Conservation (phyloP, 1,140 invertebrate species). For the Teleopsis dalmanni region DNA sequence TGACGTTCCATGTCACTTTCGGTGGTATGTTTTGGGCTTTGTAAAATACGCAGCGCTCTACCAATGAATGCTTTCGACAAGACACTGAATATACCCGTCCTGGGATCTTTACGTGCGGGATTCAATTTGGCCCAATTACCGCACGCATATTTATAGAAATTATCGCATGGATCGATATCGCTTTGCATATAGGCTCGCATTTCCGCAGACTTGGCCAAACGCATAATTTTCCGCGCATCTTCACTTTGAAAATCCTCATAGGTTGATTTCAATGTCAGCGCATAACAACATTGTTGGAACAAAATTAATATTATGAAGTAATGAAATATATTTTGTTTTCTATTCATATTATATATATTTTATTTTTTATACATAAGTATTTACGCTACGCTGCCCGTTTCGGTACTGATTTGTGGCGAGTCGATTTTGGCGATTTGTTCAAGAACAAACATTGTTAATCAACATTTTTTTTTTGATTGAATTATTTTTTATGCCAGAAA, state of each 20-base stretch:
- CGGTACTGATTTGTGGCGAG: no score
- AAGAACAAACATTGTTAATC: no score
- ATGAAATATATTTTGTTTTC: no score
- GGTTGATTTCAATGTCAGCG: background rate
- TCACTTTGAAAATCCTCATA: background rate
- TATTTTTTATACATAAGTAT: no score
- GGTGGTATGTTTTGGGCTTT: conserved; percentile 21
- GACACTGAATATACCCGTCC: conserved; percentile 48
- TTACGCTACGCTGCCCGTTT: no score
- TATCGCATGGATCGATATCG: conserved; percentile 58
- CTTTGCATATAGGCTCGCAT: conserved; percentile 25
- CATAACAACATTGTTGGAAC: background rate
- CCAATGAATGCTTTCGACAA: conserved; percentile 21
- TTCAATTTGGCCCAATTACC: conserved; percentile 48
- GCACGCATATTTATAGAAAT: conserved; percentile 65
- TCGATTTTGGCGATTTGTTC: no score
- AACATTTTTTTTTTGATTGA: no score
- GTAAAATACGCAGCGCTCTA: conserved; percentile 18
- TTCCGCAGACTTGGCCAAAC: conserved; percentile 39
- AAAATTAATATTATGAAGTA: no score
- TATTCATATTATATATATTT: no score
- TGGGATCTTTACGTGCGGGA: conserved; percentile 32
- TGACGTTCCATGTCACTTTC: conserved; percentile 30
- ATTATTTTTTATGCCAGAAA: no score
- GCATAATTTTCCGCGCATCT: conserved; percentile 7